Percentiles rank a stretch among this genome's conserved stretches.
Conservation (phyloP, 2,888 invertebrate species). For the Xestobium rufovillosum region DNA sequence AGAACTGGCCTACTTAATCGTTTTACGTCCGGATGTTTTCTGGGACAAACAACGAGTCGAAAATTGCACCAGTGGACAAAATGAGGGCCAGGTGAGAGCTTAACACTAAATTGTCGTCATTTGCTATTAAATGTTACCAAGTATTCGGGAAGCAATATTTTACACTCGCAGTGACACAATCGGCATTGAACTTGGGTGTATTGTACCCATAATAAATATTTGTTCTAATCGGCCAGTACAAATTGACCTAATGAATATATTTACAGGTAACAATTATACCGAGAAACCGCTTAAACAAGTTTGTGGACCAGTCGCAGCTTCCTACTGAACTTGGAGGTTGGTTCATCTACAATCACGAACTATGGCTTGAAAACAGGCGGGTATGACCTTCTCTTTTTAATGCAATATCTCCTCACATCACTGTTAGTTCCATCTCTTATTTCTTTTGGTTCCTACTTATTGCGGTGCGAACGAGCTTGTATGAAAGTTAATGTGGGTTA, state of each 20-base stretch:
- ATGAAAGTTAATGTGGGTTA: too few relatives aligned
- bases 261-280: constrained; percentile 65
- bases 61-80: constrained; percentile 56
- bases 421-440: background rate
- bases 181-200: too few relatives aligned
- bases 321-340: constrained; percentile 66
- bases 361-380: constrained; percentile 69
- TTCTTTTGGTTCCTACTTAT: too few relatives aligned
- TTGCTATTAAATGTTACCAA: too few relatives aligned
- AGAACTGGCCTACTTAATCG: constrained; percentile 45
- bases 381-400: constrained; percentile 45
- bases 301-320: constrained; percentile 61
- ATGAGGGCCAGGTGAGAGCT: constrained; percentile 51
- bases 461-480: too few relatives aligned
- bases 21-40: constrained; percentile 66
- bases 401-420: background rate
- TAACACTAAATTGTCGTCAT: constrained; percentile 1
- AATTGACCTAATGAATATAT: too few relatives aligned
- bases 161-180: too few relatives aligned
- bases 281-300: constrained; percentile 58
- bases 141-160: too few relatives aligned
- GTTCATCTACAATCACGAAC: constrained; percentile 61
- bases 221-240: constrained; percentile 15
- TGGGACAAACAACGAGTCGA: constrained; percentile 68
- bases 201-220: constrained; percentile 1